phyloP scores from a whole-genome alignment of 92 coral and sea anemone genomes.

The Parazoanthus atlanticus region DNA sequence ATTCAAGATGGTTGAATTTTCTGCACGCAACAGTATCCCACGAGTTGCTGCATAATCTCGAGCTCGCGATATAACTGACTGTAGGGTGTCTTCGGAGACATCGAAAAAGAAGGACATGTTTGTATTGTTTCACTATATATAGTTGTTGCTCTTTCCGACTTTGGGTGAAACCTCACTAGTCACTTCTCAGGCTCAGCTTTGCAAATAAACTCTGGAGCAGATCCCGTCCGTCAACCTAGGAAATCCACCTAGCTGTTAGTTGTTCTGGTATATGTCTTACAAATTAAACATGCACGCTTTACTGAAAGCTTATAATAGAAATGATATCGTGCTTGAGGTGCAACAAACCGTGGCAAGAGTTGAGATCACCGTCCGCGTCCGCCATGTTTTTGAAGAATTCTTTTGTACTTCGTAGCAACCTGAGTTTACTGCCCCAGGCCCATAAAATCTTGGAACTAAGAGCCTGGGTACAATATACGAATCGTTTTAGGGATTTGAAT shows the following conservation, averaged over 20 bases:
- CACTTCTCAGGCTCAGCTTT: too few species aligned
- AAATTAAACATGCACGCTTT: neutral
- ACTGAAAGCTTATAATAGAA: neutral
- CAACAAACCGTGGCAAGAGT: neutral
- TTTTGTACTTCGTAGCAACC: slow-evolving; percentile 18
- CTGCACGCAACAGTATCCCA: slow-evolving; percentile 49
- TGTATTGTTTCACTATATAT: neutral
- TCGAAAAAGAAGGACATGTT: neutral
- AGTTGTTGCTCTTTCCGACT: neutral
- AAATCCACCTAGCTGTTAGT: slow-evolving; percentile 1
- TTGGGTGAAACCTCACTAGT: neutral
- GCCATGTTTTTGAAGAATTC: neutral
- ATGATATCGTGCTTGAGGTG: neutral
- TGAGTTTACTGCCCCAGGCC: neutral
- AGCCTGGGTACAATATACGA: too few species aligned
- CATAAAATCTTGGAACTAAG: too few species aligned
- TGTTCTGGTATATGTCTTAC: neutral
- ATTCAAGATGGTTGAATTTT: slow-evolving; percentile 47
- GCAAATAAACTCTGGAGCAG: too few species aligned
- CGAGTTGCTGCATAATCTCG: slow-evolving; percentile 56
- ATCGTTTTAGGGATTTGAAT: too few species aligned
- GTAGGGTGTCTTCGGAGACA: slow-evolving; percentile 28
- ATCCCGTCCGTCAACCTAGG: neutral
- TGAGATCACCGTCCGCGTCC: slow-evolving; percentile 32
- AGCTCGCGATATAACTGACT: slow-evolving; percentile 39